Conservation (phyloP, 30 jellyfish, hydroid and myxozoan species). For the Phacellophora camtschatica region DNA sequence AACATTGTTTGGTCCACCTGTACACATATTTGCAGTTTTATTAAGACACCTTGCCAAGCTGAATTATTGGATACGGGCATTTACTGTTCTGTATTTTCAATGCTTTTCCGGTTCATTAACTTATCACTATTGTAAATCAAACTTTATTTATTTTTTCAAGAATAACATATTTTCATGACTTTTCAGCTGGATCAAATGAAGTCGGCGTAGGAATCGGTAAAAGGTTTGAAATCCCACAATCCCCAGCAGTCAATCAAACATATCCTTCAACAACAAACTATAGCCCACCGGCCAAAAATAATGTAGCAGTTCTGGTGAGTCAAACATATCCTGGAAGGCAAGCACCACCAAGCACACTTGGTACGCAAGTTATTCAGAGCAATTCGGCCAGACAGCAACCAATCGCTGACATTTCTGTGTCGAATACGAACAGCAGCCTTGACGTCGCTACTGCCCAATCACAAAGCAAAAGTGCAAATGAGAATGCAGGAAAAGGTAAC, state of each 20-base stretch:
- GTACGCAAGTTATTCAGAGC: not conserved
- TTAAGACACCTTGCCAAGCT: no score
- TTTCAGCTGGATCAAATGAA: no score
- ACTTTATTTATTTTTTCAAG: no score
- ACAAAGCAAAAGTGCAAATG: not conserved
- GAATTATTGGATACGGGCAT: no score
- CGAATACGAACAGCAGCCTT: not conserved
- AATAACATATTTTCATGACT: no score
- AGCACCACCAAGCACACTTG: not conserved
- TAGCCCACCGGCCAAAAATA: not conserved
- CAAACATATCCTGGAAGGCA: not conserved
- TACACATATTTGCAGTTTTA: no score
- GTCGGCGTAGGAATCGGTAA: not conserved
- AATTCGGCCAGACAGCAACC: not conserved
- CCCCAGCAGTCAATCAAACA: not conserved
- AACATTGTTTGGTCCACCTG: no score
- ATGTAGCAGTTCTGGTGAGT: not conserved
- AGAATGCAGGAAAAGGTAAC: not conserved
- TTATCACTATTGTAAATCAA: no score
- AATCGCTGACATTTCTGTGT: not conserved
- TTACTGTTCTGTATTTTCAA: no score
- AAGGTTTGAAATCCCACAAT: slow-evolving; percentile 17
- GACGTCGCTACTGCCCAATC: not conserved
- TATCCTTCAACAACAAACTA: not conserved
- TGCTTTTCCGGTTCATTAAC: no score